Evolutionary conservation across 2,888 invertebrate genomes (phyloP), one percentile per base, ranked within the genome.

Genomic region (Polia nebulosa): DNA sequence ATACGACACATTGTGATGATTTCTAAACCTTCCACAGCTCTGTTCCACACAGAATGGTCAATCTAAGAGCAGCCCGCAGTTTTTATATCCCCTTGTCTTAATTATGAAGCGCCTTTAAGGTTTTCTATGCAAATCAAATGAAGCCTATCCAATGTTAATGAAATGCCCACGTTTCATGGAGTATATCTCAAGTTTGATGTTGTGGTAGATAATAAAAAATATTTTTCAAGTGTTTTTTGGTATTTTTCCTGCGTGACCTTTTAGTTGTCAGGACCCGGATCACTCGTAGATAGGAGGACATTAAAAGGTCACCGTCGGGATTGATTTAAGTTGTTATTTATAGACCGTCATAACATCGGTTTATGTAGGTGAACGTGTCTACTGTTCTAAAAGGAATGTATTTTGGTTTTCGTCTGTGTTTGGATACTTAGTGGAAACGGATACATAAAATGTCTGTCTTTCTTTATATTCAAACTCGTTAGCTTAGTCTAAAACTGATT

Each of bases 71-170:
- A 9, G n/a, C 7, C 45, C 32, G 9, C 17, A 47, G 55, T 64
- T 74, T 81, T 81, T 83, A 83, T 83, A 82, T n/a, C 44, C 57
- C 49, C 45, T 52, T 70, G 44, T 60, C 32, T 65, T 77, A 71
- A 83, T 80, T 66, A 80, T 72, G 62, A 29, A 20, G 60, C 13
- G 51, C 64, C 82, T 85, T 56, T 60, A 63, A 75, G 86, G 89
- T 86, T 87, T 87, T 87, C 71, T 70, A 72, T 66, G 68, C 76
- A 87, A 91, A 92, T 93, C 88, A 92, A 91, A 85, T 88, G 93
- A 94, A 94, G 83, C 88, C 93, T 32, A 32, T 61, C 32, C 69
- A 88, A 80, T 79, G 70, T 53, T 80, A 76, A 82, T 79, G 78
- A 84, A 81, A 85, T 75, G 64, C 60, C 71, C 72, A 74, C 66